Evolutionary conservation across 1,140 invertebrate species (phyloP), one percentile per base, ranked within the genome.

Genomic region (Eumaeus atala): DNA sequence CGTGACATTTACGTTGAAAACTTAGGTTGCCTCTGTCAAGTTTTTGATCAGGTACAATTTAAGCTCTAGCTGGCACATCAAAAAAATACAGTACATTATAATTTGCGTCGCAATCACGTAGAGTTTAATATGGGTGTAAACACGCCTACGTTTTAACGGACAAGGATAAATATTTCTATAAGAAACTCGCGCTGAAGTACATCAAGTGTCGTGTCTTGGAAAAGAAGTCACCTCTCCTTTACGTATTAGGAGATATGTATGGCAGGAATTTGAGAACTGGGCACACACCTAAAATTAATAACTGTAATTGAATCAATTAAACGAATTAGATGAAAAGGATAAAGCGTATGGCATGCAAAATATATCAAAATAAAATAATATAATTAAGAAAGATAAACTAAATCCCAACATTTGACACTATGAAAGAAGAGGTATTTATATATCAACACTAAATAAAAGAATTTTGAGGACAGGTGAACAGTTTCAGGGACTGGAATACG

Each of bases 171-270:
- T 49, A 21, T 49, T 49, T 49, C 11, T 28, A 10, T 33, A 49
- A 49, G 28, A 49, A 49, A 49, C 18, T 49, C 7, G 18, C 48
- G 1, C 18, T 8, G 9, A 49, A 49, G 28, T 49, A 3, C 28
- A 49, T 49, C 9, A 49, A 49, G 12, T 49, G 48, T 49, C 17
- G 12, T 9, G 48, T 49, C n/a, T 10, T 49, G 9, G 16, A 8
- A 10, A 49, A 49, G 28, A 49, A 49, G 21, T 49, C 48, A n/a
- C 48, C 48, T 3, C 21, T 49, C 7, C 18, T 49, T 33, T 49
- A 49, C 21, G 28, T 11, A 18, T 33, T 49, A 28, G 17, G 5
- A 10, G 48, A 49, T 10, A 49, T 33, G 21, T 18, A 17, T 1
- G 48, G 48, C 6, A 21, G 28, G 11, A 9, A 8, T 21, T 11